Conservation (phyloP, 2,113 vertebrate species). For the Damaliscus lunatus region DNA sequence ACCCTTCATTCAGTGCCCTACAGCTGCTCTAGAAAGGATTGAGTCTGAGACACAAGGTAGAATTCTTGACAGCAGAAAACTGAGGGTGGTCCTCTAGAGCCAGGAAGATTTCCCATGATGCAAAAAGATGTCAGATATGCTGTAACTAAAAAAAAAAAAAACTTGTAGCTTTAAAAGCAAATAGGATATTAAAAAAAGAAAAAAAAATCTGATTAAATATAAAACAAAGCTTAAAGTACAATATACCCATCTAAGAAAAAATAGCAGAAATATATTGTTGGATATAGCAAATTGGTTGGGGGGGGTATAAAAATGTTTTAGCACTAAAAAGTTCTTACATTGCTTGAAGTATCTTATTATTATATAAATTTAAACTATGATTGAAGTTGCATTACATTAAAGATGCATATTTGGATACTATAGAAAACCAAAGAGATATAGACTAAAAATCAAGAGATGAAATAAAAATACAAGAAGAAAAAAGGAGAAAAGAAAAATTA, state of each 20-base stretch:
- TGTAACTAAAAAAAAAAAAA: background rate
- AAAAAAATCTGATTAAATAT: background rate
- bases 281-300: background rate
- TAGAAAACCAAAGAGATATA: background rate
- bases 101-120: background rate
- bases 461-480: background rate
- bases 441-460: background rate
- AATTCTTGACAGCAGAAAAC: background rate
- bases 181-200: background rate
- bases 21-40: background rate
- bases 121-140: background rate
- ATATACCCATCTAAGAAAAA: background rate
- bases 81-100: accelerated
- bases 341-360: background rate
- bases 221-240: background rate
- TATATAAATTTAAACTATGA: background rate
- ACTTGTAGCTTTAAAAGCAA: background rate
- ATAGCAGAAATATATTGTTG: background rate
- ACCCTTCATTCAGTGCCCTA: background rate
- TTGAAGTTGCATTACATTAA: background rate
- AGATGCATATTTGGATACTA: background rate
- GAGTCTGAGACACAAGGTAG: background rate
- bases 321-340: background rate
- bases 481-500: background rate
- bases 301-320: background rate